Conservation (phyloP, 2,888 invertebrate genomes). For the Lumbricus terrestris region DNA sequence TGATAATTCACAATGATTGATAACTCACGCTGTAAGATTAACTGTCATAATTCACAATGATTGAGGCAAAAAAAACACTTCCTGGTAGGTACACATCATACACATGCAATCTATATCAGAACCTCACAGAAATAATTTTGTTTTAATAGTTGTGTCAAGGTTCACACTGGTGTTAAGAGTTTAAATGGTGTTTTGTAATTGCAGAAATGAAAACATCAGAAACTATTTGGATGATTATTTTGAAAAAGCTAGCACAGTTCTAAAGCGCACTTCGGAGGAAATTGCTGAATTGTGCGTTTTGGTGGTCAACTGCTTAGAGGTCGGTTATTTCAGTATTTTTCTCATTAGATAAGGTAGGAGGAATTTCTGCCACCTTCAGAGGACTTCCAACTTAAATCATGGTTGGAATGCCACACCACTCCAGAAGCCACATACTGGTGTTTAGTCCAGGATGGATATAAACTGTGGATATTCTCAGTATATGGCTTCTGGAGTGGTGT, state of each 20-base stretch:
- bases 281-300: slow-evolving; percentile 42
- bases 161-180: not conserved
- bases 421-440: no score
- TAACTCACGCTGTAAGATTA: no score
- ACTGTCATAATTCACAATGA: not conserved
- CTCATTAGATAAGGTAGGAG: not conserved
- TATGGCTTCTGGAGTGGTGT: not conserved
- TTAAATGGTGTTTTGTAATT: not conserved
- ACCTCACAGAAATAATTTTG: not conserved
- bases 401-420: no score
- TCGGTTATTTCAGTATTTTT: slow-evolving; percentile 24
- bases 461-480: not conserved
- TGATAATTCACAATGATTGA: not conserved
- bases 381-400: not conserved
- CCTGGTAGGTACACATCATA: not conserved
- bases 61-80: not conserved
- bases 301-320: slow-evolving; percentile 46
- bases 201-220: not conserved
- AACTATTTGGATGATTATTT: slow-evolving; percentile 15
- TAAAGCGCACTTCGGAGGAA: slow-evolving; percentile 29
- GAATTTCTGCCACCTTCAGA: not conserved
- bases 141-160: not conserved
- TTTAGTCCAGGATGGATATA: not conserved
- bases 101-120: not conserved
- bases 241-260: slow-evolving; percentile 30